These are phyloP conservation scores for Aleiodes alternator DNA, from an alignment of 2,888 invertebrate genomes.

Conservation along the genomic window DNA sequence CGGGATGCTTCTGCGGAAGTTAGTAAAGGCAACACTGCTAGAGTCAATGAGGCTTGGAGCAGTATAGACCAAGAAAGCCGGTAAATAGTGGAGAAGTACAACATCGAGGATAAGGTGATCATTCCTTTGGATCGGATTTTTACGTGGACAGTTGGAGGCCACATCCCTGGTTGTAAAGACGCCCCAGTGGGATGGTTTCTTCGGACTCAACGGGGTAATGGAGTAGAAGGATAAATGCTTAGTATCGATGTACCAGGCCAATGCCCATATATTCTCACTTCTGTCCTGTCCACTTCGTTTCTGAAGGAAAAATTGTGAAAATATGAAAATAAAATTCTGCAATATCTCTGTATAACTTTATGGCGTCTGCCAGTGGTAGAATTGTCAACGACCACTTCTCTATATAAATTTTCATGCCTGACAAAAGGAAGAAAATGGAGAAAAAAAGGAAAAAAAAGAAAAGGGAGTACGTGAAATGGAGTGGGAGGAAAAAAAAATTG, in stretches of 20 bases:
- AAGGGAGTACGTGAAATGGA: slow-evolving; percentile 9
- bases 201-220: slow-evolving; percentile 66
- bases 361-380: slow-evolving; percentile 23
- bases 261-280: neutral
- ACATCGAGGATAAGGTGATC: slow-evolving; percentile 18
- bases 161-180: slow-evolving; percentile 10
- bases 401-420: slow-evolving; percentile 39
- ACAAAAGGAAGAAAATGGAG: slow-evolving; percentile 32
- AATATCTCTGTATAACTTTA: slow-evolving; percentile 64
- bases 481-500: slow-evolving; percentile 40
- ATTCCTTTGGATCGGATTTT: slow-evolving; percentile 61
- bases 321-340: slow-evolving; percentile 67
- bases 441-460: slow-evolving; percentile 42
- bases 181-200: slow-evolving; percentile 41
- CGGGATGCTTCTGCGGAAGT: slow-evolving; percentile 14
- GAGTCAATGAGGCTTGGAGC: slow-evolving; percentile 71
- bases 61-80: neutral
- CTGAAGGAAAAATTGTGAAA: slow-evolving; percentile 47
- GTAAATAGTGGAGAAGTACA: neutral
- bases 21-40: slow-evolving; percentile 65
- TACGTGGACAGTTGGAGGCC: slow-evolving; percentile 34
- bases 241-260: slow-evolving; percentile 57
- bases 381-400: slow-evolving; percentile 30
- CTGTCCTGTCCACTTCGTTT: slow-evolving; percentile 10
- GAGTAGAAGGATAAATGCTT: slow-evolving; percentile 71